Conservation (phyloP, 2,888 invertebrate genomes). For the Gymnocheta viridis region DNA sequence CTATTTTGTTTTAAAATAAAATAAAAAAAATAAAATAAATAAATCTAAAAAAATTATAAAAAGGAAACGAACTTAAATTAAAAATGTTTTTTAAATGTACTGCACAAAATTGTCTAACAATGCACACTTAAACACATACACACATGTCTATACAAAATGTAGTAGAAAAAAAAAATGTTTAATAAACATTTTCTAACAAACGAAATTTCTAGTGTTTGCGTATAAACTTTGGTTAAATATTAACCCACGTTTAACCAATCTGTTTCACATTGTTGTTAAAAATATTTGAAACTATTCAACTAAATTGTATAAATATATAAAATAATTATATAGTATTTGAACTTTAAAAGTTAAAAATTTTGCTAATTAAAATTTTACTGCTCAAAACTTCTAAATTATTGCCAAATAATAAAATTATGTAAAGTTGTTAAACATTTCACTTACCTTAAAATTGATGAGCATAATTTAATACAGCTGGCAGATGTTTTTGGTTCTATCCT, state of each 20-base stretch:
- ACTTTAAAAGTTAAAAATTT: too few species aligned
- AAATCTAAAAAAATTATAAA: not conserved
- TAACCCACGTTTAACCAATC: not conserved
- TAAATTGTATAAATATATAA: too few species aligned
- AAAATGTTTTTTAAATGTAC: constrained; percentile 72
- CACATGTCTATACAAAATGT: constrained; percentile 12
- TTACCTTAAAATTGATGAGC: too few species aligned
- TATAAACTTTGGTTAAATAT: not conserved
- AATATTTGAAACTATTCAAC: too few species aligned
- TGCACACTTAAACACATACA: constrained; percentile 21
- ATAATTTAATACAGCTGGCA: too few species aligned
- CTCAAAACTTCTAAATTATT: too few species aligned
- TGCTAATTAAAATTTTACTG: too few species aligned
- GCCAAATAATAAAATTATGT: too few species aligned
- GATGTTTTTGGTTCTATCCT: too few species aligned
- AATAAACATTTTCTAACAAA: constrained; percentile 15
- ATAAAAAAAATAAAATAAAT: constrained; percentile 56
- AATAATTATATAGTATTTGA: too few species aligned
- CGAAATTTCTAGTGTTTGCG: not conserved
- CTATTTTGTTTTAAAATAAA: constrained; percentile 75
- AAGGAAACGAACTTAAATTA: constrained; percentile 66
- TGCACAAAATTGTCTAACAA: constrained; percentile 72
- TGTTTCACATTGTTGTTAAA: too few species aligned
- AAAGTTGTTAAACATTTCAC: too few species aligned
- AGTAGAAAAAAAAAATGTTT: not conserved